Conservation (phyloP, 2,797 vertebrate species). For the Podargus strigoides region DNA sequence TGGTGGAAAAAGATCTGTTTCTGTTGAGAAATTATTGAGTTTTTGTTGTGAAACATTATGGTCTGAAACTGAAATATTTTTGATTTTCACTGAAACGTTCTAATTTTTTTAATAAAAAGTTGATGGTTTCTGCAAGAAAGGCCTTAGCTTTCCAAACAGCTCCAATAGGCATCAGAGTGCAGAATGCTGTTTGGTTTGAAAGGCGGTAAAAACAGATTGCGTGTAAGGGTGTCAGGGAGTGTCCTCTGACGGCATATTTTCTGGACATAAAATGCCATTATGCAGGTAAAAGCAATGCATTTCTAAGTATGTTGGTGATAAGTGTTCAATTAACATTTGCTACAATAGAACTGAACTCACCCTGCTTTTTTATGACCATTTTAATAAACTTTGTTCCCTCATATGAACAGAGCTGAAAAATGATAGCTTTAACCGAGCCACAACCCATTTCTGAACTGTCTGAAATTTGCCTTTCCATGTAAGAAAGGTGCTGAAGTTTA, state of each 20-base stretch:
- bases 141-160: not conserved
- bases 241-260: not conserved
- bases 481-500: not conserved
- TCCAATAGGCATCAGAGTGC: not conserved
- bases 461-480: not conserved
- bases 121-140: not conserved
- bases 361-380: not conserved
- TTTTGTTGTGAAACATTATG: not conserved
- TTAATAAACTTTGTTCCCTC: not conserved
- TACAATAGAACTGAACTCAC: accelerated
- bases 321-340: not conserved
- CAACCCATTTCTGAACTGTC: not conserved
- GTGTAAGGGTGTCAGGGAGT: not conserved
- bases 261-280: not conserved
- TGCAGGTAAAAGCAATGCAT: not conserved
- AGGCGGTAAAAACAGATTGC: not conserved
- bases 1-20: not conserved
- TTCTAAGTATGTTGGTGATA: not conserved
- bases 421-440: not conserved
- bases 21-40: not conserved
- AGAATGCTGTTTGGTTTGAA: not conserved
- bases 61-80: not conserved
- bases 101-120: not conserved
- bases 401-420: not conserved
- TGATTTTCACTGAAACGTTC: not conserved